phyloP scores from a whole-genome alignment of 2,797 vertebrate genomes.

The Cottoperca gobio region DNA sequence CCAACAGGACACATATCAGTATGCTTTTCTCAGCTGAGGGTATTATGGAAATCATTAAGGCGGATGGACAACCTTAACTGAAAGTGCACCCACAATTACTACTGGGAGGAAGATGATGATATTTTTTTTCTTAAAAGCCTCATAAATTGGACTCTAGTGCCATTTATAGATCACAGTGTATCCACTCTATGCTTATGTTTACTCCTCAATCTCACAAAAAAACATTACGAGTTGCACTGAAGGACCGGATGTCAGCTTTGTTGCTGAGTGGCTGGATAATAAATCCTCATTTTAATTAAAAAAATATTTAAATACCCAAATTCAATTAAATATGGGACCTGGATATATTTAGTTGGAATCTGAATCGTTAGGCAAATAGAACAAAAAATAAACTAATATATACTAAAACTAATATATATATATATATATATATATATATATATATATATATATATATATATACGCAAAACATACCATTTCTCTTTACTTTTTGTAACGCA shows the following conservation, averaged over 20 bases:
- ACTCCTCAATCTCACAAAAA: background rate
- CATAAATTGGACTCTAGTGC: background rate
- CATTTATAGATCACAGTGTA: background rate
- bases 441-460: no score
- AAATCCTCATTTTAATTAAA: background rate
- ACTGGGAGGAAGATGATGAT: background rate
- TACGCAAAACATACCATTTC: background rate
- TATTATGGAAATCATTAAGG: conserved; percentile 11
- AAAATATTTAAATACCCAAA: background rate
- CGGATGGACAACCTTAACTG: background rate
- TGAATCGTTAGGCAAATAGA: no score
- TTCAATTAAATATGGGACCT: background rate
- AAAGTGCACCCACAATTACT: background rate
- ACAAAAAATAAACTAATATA: no score
- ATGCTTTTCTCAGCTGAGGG: background rate
- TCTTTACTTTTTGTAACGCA: background rate
- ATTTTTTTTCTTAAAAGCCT: background rate
- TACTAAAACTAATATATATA: no score
- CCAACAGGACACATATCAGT: background rate
- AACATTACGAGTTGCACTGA: background rate
- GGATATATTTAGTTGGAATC: background rate
- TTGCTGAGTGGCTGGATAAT: background rate
- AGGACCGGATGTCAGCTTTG: background rate
- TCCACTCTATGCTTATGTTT: background rate
- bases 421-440: no score